phyloP scores from a whole-genome alignment of 2,113 vertebrate genomes.

The Otocyon megalotis region DNA sequence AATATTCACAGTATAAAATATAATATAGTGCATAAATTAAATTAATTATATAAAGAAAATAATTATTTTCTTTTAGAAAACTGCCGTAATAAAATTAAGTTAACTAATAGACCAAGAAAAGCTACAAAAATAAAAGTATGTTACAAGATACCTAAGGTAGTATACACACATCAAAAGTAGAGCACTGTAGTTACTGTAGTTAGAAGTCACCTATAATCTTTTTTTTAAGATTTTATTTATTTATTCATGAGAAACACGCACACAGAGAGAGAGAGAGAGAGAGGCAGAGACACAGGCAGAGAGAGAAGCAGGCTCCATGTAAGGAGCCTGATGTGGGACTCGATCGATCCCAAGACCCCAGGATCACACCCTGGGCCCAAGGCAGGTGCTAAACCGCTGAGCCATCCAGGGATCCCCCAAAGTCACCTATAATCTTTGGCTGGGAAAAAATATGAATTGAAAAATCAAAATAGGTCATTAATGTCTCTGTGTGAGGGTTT shows the following conservation, averaged over 20 bases:
- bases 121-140: not conserved
- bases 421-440: not conserved
- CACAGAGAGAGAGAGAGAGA: too few relatives aligned
- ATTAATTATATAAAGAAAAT: constrained; percentile 18
- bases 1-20: constrained; percentile 39
- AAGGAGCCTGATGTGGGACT: too few relatives aligned
- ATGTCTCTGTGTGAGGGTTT: not conserved
- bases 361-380: too few relatives aligned
- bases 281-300: too few relatives aligned
- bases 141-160: not conserved
- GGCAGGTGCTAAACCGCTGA: too few relatives aligned
- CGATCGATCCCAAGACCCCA: too few relatives aligned
- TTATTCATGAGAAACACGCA: too few relatives aligned
- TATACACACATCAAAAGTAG: not conserved
- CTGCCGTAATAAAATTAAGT: constrained; percentile 17
- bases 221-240: too few relatives aligned
- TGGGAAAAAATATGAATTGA: not conserved
- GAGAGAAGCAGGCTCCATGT: too few relatives aligned
- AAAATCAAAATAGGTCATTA: constrained; percentile 21
- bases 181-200: not conserved
- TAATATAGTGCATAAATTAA: not conserved
- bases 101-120: not conserved
- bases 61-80: not conserved
- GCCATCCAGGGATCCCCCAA: too few relatives aligned
- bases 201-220: not conserved